Base-by-base conservation (phyloP, 2,113 vertebrate genomes). In the Sapajus apella region DNA sequence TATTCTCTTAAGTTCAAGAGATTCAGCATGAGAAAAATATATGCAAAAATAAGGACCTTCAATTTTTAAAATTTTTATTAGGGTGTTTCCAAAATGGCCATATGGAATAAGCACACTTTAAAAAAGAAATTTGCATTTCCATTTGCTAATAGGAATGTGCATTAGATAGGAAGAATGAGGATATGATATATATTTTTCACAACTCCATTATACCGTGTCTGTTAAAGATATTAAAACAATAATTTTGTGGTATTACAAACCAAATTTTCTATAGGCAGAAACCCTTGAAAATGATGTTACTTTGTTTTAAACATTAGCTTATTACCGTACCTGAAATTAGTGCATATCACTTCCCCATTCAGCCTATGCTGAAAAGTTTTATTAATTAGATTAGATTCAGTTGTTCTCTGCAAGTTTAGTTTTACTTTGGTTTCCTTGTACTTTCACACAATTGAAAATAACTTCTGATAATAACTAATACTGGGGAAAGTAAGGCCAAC, bases 1-100 rank as follows among this genome's bases (percentile, higher is more conserved):
- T 99, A 98, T 97, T 97, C 90, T 96, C 95, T 70, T 37, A 97
- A 97, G 98, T 98, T 91, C 55, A 97, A 21, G 97, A 91, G 55
- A 79, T 95, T 98, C 97, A 98, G 76, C 98, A 97, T 98, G 95
- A 98, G 97, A 93, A 98, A 98, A 98, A 98, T 98, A 82, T 97
- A 95, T 95, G 91, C 84, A 97, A 96, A 98, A 98, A 86, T 97
- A 72, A 2, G 61, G 55, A 10, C 6, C 87, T 80, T 96, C 12
- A 80, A 97, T 76, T 82, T 82, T 94, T 52, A 58, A n/a, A 21
- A n/a, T 55, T 95, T 94, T 96, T 87, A 96, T 87, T 94, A 73
- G 16, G 80, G 45, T 70, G 47, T 35, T 84, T 92, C 83, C 52
- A 73, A 90, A 88, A 79, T 91, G 11, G 5, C 40, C 11, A 18